These are phyloP conservation scores for Paraplagusia blochii DNA, from an alignment of 2,113 vertebrate species.

Conservation along the genomic window DNA sequence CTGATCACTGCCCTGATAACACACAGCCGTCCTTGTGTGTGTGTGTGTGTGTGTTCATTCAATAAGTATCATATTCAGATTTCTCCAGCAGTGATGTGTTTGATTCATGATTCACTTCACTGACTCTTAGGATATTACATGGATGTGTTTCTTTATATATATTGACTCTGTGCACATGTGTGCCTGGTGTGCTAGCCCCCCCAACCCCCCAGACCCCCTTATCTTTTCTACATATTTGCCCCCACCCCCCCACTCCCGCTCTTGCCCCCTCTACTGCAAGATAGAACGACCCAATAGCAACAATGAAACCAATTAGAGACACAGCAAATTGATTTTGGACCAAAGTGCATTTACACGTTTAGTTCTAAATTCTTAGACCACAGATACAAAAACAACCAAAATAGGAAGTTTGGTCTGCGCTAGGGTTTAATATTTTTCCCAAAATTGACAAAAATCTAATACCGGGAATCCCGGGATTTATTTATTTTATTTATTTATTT, in stretches of 20 bases:
- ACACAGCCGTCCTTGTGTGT: constrained; percentile 25
- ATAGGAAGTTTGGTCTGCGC: too few species aligned
- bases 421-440: too few species aligned
- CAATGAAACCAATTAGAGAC: constrained; percentile 74
- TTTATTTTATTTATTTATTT: too few species aligned
- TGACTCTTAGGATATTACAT: constrained; percentile 34
- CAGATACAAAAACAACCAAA: too few species aligned
- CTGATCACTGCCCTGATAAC: constrained; percentile 67
- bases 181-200: background rate
- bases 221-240: background rate
- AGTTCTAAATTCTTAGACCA: too few species aligned
- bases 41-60: constrained; percentile 28
- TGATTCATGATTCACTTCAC: constrained; percentile 31
- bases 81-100: constrained; percentile 26
- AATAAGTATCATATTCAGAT: constrained; percentile 47
- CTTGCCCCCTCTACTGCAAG: constrained; percentile 58
- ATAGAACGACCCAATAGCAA: constrained; percentile 71
- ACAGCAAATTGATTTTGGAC: too few species aligned
- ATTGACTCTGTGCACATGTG: background rate
- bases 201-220: too few species aligned
- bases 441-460: too few species aligned
- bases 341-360: too few species aligned
- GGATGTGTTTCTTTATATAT: constrained; percentile 25
- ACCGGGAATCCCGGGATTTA: too few species aligned
- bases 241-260: too few species aligned